Conservation (phyloP, 2,888 invertebrate species). For the Pseudococcus jackbeardsleyi region DNA sequence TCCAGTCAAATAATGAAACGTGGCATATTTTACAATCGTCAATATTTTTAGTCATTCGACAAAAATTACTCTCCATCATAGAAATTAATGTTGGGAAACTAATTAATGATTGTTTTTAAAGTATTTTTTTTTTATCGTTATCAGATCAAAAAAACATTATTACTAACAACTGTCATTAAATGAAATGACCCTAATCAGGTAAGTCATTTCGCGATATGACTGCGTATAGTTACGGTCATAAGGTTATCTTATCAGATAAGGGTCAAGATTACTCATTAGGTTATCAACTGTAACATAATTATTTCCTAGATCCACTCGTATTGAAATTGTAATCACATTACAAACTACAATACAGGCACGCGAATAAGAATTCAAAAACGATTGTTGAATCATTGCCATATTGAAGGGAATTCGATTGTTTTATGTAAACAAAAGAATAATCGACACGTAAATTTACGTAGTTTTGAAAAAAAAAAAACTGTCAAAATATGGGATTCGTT, state of each 20-base stretch:
- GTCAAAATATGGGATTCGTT: conserved; percentile 11
- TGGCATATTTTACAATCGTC: background rate
- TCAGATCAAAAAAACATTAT: too few relatives aligned
- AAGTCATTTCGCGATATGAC: too few relatives aligned
- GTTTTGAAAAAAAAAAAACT: background rate
- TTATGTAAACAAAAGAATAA: background rate
- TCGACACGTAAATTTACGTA: conserved; percentile 6
- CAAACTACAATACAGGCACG: background rate
- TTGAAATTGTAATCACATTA: background rate
- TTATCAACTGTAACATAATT: background rate
- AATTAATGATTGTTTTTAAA: too few relatives aligned
- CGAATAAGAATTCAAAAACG: conserved; percentile 7
- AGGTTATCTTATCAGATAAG: background rate
- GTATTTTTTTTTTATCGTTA: too few relatives aligned
- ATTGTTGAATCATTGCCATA: background rate
- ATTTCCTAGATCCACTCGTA: background rate
- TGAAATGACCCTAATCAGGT: too few relatives aligned
- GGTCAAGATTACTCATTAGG: background rate
- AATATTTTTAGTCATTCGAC: background rate
- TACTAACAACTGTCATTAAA: too few relatives aligned
- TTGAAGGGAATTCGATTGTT: background rate
- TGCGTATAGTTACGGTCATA: too few relatives aligned
- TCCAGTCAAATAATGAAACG: background rate
- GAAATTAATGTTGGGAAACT: too few relatives aligned
- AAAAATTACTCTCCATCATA: too few relatives aligned